Evolutionary conservation across 2,888 invertebrate genomes (phyloP).

Genomic region (Eutolmus rufibarbis): DNA sequence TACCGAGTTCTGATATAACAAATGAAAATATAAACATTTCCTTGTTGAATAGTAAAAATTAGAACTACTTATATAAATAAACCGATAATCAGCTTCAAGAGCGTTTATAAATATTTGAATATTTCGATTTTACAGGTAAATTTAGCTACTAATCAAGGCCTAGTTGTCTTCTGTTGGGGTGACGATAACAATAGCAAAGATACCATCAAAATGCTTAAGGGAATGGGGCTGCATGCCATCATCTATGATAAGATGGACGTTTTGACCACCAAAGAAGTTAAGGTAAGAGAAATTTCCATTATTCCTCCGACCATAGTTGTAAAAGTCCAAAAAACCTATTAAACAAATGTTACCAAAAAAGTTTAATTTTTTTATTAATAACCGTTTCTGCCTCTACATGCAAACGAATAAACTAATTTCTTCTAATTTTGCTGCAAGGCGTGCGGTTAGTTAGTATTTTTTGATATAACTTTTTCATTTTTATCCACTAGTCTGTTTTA

Average conservation of each 20-base stretch:
- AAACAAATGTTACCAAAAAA: neutral
- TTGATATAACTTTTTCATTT: neutral
- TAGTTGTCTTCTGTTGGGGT: conserved; percentile 97
- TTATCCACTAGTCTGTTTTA: neutral
- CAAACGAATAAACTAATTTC: neutral
- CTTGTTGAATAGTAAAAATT: too few relatives aligned
- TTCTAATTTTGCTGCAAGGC: conserved; percentile 41
- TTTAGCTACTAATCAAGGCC: conserved; percentile 77
- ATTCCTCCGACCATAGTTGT: neutral
- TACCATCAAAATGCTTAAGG: conserved; percentile 84
- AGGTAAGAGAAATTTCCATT: conserved; percentile 52
- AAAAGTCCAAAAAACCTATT: neutral
- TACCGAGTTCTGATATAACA: neutral
- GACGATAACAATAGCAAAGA: conserved; percentile 91
- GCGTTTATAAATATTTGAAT: conserved; percentile 40
- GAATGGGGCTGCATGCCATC: conserved; percentile 91
- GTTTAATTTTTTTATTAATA: neutral
- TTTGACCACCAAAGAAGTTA: conserved; percentile 59
- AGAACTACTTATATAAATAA: too few relatives aligned
- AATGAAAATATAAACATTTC: neutral
- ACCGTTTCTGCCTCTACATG: neutral
- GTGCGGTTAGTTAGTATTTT: conserved; percentile 45
- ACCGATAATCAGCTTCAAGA: neutral
- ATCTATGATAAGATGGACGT: conserved; percentile 92
- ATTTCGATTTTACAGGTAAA: conserved; percentile 67